A percentile compares a stretch with the other conserved stretches of the same genome.
These are phyloP conservation scores for Centropus unirufus DNA, from an alignment of 2,113 vertebrate species.

Conservation along the genomic window DNA sequence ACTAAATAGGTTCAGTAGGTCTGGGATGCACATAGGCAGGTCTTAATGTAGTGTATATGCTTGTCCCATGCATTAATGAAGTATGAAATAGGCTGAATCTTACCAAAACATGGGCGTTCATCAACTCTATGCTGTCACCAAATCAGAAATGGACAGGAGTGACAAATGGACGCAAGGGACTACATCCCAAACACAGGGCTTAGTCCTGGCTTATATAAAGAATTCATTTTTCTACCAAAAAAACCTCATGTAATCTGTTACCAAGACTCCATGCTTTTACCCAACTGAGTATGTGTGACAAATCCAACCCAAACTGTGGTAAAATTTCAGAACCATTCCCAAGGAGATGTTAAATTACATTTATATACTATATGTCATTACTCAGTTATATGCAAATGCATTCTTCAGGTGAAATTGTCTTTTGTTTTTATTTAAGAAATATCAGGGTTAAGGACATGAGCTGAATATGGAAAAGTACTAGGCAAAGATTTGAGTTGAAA, in stretches of 20 bases:
- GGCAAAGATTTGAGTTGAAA: not conserved
- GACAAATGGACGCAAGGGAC: not conserved
- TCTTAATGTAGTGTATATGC: constrained; percentile 26
- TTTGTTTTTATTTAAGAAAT: not conserved
- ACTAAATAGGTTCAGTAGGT: constrained; percentile 40
- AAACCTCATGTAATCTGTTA: not conserved
- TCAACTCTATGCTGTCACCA: not conserved
- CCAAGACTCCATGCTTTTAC: not conserved
- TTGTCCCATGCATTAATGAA: constrained; percentile 36
- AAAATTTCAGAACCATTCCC: not conserved
- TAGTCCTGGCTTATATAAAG: not conserved
- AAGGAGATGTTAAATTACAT: not conserved
- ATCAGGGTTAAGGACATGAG: not conserved
- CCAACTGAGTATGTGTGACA: accelerated
- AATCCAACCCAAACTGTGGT: not conserved
- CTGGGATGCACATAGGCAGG: constrained; percentile 24
- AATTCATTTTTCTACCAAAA: not conserved
- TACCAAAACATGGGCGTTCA: not conserved
- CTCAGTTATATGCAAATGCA: not conserved
- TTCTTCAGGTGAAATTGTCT: not conserved
- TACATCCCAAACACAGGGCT: not conserved
- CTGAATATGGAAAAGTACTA: not conserved
- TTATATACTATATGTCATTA: not conserved
- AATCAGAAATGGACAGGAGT: not conserved
- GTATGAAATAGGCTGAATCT: not conserved